Base-by-base conservation (phyloP, 2,797 vertebrate genomes). In the Cichlasoma orientale region DNA sequence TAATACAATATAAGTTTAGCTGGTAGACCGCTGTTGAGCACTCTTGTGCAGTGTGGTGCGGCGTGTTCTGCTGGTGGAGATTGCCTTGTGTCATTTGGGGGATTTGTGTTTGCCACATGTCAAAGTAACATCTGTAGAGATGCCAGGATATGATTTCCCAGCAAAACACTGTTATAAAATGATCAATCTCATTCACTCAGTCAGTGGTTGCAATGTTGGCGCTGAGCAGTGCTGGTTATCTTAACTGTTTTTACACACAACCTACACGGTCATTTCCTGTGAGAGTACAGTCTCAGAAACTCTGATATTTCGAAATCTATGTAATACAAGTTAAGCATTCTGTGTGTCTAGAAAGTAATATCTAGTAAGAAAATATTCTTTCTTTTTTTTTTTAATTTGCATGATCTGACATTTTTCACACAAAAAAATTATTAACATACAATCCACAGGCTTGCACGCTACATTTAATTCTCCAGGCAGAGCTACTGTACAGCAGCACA, bases 401-500 rank as follows among this genome's bases (percentile, higher is more conserved):
- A 33, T 14, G 19, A 73, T 36, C 7, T 57, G 56, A 50, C 56
- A 59, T 31, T 79, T 58, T 61, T 74, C 36, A 23, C n/a, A 52
- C 44, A 44, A 31, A 27, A 72, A 72, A 47, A 10, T 1, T 23
- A 47, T 78, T 77, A 59, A 71, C 50, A 78, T 21, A 55, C 69
- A 66, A 55, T 33, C 72, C 61, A 41, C 55, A 72, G 61, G 58
- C 77, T 55, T 23, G 53, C n/a, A 13, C 70, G 29, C 55, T 44
- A 10, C 23, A 55, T 81, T 84, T 58, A 75, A 25, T 74, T 44
- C 72, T 75, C 61, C 5, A 3, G n/a, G 82, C 87, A 69, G 74
- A 90, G 86, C 74, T 73, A 19, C 80, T 57, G 71, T 19, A 56
- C 54, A 27, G 76, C 82, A 61, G 75, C 85, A 75, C 83, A 84